Conservation (phyloP, 1,140 invertebrate genomes). For the Eubasilissa regina region DNA sequence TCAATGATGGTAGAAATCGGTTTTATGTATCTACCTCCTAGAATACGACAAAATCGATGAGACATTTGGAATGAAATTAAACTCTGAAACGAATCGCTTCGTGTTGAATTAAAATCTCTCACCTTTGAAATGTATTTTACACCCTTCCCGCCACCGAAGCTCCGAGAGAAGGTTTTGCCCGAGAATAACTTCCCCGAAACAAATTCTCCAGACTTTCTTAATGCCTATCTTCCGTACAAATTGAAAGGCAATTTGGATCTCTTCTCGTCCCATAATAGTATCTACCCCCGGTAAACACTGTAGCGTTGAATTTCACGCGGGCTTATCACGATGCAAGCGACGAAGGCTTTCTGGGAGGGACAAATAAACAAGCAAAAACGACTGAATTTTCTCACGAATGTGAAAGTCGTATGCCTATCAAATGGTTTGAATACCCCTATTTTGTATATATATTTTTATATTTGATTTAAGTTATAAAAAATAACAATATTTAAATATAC, state of each 20-base stretch:
- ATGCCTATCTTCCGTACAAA: slow-evolving; percentile 53
- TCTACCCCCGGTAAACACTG: slow-evolving; percentile 37
- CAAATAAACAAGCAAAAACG: slow-evolving; percentile 35
- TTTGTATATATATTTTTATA: too few relatives aligned
- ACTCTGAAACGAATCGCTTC: slow-evolving; percentile 8
- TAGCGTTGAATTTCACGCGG: slow-evolving; percentile 53
- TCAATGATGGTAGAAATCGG: too few relatives aligned
- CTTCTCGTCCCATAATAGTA: slow-evolving; percentile 52
- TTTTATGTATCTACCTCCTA: not conserved
- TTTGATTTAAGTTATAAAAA: too few relatives aligned
- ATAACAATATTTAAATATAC: too few relatives aligned
- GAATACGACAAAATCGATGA: not conserved
- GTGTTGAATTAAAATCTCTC: slow-evolving; percentile 27
- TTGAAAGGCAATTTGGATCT: slow-evolving; percentile 59
- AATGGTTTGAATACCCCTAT: not conserved
- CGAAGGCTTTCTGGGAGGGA: slow-evolving; percentile 1
- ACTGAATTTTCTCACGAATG: not conserved
- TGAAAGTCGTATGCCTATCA: not conserved
- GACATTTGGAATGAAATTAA: slow-evolving; percentile 27
- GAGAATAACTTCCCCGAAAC: slow-evolving; percentile 43
- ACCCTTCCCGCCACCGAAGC: not conserved
- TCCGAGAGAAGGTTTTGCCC: slow-evolving; percentile 1
- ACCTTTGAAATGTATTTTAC: slow-evolving; percentile 41
- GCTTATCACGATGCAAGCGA: slow-evolving; percentile 53
- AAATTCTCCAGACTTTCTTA: slow-evolving; percentile 54